Evolutionary conservation across 1,140 invertebrate species (phyloP).

Genomic region (Eurosta solidaginis): DNA sequence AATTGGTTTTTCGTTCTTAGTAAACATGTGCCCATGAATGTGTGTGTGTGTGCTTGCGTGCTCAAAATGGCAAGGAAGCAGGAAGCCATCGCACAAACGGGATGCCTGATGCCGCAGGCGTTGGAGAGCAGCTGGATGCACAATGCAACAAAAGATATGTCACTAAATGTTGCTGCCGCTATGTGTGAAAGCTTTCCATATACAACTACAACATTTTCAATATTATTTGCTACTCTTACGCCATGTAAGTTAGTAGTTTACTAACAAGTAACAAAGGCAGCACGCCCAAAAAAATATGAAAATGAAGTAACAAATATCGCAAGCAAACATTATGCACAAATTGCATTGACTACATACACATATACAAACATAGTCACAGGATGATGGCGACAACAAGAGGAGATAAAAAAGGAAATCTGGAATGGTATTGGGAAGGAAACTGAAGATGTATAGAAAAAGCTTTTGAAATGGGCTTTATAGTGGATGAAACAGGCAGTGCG

Average conservation of each 20-base stretch:
- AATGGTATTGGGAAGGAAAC: too few relatives aligned
- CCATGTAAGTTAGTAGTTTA: background rate
- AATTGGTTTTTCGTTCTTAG: background rate
- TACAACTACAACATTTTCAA: too few relatives aligned
- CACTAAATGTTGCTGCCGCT: background rate
- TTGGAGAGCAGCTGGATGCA: background rate
- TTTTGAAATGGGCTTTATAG: too few relatives aligned
- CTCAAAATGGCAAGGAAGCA: background rate
- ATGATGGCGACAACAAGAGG: too few relatives aligned
- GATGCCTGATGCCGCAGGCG: background rate
- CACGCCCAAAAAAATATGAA: background rate
- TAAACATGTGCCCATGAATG: background rate
- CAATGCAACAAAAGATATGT: conserved; percentile 7
- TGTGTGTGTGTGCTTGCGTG: too few relatives aligned
- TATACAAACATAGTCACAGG: too few relatives aligned
- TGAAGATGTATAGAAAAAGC: too few relatives aligned
- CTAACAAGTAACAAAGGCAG: background rate
- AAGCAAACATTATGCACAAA: conserved; percentile 10
- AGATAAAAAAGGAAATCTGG: too few relatives aligned
- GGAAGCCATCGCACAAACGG: conserved; percentile 9
- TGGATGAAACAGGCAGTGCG: too few relatives aligned
- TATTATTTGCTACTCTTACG: too few relatives aligned
- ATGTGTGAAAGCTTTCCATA: background rate
- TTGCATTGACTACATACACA: conserved; percentile 2
- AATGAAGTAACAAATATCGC: background rate